Percentiles rank a stretch among this genome's conserved stretches.
Evolutionary conservation across 2,888 invertebrate genomes (phyloP).

Genomic region (Asteroscopus sphinx): DNA sequence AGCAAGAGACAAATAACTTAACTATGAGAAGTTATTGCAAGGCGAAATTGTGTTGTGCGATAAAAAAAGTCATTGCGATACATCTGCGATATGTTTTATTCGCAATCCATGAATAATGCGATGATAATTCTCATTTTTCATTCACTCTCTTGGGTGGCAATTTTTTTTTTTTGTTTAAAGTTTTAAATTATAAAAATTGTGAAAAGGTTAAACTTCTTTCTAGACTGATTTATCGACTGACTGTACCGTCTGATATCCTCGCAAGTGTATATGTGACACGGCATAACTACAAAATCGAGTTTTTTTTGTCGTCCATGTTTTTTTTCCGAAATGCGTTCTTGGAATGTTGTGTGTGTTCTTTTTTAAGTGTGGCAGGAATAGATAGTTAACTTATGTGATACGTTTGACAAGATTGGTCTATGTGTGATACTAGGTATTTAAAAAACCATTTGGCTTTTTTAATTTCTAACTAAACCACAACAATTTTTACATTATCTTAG

Average conservation of each 20-base stretch:
- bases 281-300: conserved; percentile 4
- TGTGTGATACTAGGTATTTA: no score
- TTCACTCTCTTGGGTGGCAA: conserved; percentile 38
- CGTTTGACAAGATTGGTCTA: no score
- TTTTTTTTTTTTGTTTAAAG: conserved; percentile 13
- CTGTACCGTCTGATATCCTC: conserved; percentile 1
- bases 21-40: conserved; percentile 27
- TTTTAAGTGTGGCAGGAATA: no score
- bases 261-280: conserved; percentile 10
- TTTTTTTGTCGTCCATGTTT: background rate
- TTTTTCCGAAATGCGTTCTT: background rate
- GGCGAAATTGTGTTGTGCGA: conserved; percentile 20
- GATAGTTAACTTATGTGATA: no score
- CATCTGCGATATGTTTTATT: conserved; percentile 10
- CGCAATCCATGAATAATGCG: conserved; percentile 13
- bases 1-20: conserved; percentile 25
- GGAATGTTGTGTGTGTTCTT: no score
- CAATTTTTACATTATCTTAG: no score
- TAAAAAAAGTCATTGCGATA: conserved; percentile 35
- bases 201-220: conserved; percentile 24
- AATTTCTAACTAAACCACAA: no score
- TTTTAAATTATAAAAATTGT: conserved; percentile 13
- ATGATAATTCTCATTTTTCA: conserved; percentile 29
- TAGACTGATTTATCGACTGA: conserved; percentile 15
- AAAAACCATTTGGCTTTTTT: no score